Conservation (phyloP, 2,888 invertebrate genomes). For the Agrotis puta region DNA sequence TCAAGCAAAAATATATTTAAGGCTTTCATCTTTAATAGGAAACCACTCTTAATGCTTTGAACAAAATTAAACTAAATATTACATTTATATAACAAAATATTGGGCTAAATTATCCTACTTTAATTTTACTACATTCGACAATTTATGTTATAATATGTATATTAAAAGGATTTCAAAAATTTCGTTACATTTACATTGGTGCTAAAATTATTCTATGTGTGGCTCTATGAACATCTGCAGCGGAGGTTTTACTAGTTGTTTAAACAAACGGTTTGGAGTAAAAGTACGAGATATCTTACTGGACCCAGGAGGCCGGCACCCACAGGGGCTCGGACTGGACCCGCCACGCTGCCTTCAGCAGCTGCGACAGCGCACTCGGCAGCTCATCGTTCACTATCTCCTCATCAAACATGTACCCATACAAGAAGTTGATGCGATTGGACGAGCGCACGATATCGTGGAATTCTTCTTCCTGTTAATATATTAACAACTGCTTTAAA, state of each 20-base stretch:
- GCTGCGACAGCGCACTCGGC: conserved; percentile 95
- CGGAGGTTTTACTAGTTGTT: background rate
- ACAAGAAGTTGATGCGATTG: conserved; percentile 96
- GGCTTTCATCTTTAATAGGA: conserved; percentile 42
- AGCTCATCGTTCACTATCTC: conserved; percentile 98
- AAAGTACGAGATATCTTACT: conserved; percentile 86
- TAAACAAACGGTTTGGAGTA: conserved; percentile 1
- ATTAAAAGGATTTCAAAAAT: conserved; percentile 22
- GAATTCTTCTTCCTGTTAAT: conserved; percentile 96
- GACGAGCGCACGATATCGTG: conserved; percentile 96
- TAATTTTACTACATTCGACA: conserved; percentile 25
- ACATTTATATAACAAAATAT: conserved; percentile 42
- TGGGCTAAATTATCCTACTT: conserved; percentile 51
- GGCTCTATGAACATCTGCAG: conserved; percentile 28
- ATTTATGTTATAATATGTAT: background rate
- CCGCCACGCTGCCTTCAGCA: conserved; percentile 95
- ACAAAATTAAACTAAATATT: conserved; percentile 40
- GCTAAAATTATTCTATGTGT: conserved; percentile 23
- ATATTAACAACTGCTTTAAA: background rate
- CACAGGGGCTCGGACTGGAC: conserved; percentile 98
- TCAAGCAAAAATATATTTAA: conserved; percentile 56
- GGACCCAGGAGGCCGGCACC: conserved; percentile 99
- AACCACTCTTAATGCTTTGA: conserved; percentile 35
- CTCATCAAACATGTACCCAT: conserved; percentile 98
- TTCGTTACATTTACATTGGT: conserved; percentile 42